A percentile compares a stretch with the other conserved stretches of the same genome.
These are phyloP conservation scores for Coptodon rendalli DNA, from an alignment of 2,113 vertebrate species.

Conservation along the genomic window DNA sequence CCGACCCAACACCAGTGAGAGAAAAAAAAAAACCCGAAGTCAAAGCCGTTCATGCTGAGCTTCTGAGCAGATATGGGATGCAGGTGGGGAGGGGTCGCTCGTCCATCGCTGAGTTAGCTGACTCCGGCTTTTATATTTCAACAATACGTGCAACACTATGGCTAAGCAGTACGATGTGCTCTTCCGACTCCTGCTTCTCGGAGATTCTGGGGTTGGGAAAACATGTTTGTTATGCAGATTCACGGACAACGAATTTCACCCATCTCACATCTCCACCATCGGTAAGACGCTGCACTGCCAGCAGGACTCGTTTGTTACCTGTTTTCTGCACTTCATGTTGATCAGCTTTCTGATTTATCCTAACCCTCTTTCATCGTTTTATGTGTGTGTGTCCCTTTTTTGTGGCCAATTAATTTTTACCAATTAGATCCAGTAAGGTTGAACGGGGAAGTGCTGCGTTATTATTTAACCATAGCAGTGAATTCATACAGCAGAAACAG, in stretches of 20 bases:
- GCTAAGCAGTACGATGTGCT: constrained; percentile 97
- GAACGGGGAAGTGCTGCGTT: neutral
- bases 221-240: constrained; percentile 96
- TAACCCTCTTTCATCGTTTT: neutral
- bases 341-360: neutral
- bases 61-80: constrained; percentile 56
- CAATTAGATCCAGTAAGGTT: neutral
- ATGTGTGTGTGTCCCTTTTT: neutral
- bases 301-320: neutral
- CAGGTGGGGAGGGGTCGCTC: constrained; percentile 11
- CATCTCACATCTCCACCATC: constrained; percentile 97
- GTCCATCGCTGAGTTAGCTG: constrained; percentile 59
- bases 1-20: neutral
- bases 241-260: constrained; percentile 97
- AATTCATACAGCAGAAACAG: neutral
- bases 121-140: neutral
- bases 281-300: constrained; percentile 71
- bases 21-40: neutral
- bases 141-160: constrained; percentile 67
- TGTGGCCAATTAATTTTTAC: neutral
- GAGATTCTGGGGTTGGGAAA: constrained; percentile 96
- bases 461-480: neutral
- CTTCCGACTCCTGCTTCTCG: constrained; percentile 92
- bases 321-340: neutral
- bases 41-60: neutral